A percentile compares a stretch with the other conserved stretches of the same genome.
Evolutionary conservation across 2,113 vertebrate genomes (phyloP).

Genomic region (Prietella phreatophila): DNA sequence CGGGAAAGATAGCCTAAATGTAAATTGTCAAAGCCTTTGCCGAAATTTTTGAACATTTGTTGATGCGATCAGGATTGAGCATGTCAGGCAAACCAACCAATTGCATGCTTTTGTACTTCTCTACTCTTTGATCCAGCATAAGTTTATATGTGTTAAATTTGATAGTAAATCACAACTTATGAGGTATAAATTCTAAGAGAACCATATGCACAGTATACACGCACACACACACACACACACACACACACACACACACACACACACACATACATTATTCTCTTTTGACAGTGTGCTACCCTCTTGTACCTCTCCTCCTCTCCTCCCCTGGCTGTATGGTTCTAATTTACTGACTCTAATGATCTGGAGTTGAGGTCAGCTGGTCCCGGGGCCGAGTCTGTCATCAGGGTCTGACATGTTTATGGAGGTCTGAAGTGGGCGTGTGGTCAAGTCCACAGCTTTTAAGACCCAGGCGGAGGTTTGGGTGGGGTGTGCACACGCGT

Average conservation of each 20-base stretch:
- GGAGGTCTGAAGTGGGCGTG: slow-evolving; percentile 78
- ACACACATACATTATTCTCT: slow-evolving; percentile 18
- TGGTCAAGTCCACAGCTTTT: slow-evolving; percentile 74
- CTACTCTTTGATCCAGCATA: slow-evolving; percentile 13
- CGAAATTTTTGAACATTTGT: neutral
- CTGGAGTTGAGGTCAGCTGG: slow-evolving; percentile 80
- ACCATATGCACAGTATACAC: neutral
- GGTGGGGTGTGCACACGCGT: slow-evolving; percentile 70
- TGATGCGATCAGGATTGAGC: neutral
- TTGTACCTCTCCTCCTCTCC: slow-evolving; percentile 42
- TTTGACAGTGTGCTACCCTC: slow-evolving; percentile 29
- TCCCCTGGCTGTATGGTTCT: slow-evolving; percentile 72
- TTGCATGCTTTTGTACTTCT: neutral
- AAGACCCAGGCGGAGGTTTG: slow-evolving; percentile 63
- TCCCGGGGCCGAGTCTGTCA: slow-evolving; percentile 75
- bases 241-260: slow-evolving; percentile 13
- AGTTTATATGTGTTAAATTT: slow-evolving; percentile 16
- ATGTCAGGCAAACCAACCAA: slow-evolving; percentile 4
- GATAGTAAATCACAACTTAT: slow-evolving; percentile 13
- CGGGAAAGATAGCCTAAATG: neutral
- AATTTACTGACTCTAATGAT: slow-evolving; percentile 79
- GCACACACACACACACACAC: too few relatives aligned
- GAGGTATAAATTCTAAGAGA: slow-evolving; percentile 29
- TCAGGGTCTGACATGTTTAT: slow-evolving; percentile 78
- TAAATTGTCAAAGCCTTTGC: slow-evolving; percentile 5